Base-by-base conservation (phyloP, 2,113 vertebrate genomes). In the Nycticebus coucang region DNA sequence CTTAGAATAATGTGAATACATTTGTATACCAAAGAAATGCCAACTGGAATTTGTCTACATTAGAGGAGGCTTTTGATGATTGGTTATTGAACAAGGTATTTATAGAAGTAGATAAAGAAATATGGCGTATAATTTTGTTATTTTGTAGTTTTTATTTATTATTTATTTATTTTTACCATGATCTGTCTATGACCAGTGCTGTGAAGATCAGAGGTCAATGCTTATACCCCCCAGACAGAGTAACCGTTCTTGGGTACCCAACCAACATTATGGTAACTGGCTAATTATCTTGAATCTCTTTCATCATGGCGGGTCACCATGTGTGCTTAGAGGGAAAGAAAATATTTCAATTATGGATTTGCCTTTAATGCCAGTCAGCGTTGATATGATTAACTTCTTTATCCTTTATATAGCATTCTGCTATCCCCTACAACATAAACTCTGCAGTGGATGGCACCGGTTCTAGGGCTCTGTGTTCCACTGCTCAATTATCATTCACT, bases 381-480 rank as follows among this genome's bases (percentile, higher is more conserved):
- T 69, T 68, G 21, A 24, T 6, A 18, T 85, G n/a, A 37, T 18
- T 68, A 26, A 37, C 22, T 75, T 89, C 22, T 26, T 0, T 68
- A 1, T 68, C 45, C 37, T 57, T 45, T 28, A 28, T 10, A 7
- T 3, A 66, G 10, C 12, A 28, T 17, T 2, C 4, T 4, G 15
- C 5, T 57, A 64, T 19, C 1, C 0, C 21, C 83, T 1, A 71
- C 0, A 18, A 57, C 4, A 78, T 53, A 4, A 10, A 6, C 24
- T 79, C 22, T 33, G 0, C 57, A 1, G 4, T 53, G 4, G 4
- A 18, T 12, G 12, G 0, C 41, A 26, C 33, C 41, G 4, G 1
- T 74, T 22, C n/a, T 26, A 68, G 45, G 45, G 45, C 45, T 8
- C 45, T 50, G 45, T 50, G 45, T 50, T 50, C 45, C 45, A 50